A percentile compares a stretch with the other conserved stretches of the same genome.
Evolutionary conservation across 2,797 vertebrate genomes (phyloP).

Genomic region (Phoeniculus purpureus): DNA sequence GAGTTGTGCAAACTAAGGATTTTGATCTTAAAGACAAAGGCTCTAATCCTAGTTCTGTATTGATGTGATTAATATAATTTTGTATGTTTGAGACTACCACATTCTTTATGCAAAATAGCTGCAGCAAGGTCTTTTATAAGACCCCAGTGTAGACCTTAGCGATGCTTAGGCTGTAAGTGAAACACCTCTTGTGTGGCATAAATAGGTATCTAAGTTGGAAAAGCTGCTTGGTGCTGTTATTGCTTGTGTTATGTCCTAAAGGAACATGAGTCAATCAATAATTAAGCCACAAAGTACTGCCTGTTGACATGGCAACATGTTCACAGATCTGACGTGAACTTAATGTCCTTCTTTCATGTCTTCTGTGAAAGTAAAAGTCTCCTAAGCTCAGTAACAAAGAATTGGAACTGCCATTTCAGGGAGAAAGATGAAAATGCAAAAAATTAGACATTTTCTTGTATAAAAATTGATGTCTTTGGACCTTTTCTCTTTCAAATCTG

Average conservation of each 20-base stretch:
- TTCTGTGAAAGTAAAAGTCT: slow-evolving; percentile 61
- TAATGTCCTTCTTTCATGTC: slow-evolving; percentile 67
- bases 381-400: slow-evolving; percentile 36
- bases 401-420: background rate
- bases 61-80: background rate
- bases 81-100: background rate
- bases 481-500: background rate
- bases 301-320: slow-evolving; percentile 70
- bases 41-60: background rate
- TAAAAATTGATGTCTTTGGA: background rate
- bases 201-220: slow-evolving; percentile 47
- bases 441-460: background rate
- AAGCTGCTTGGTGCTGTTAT: slow-evolving; percentile 64
- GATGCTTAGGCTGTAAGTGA: slow-evolving; percentile 15
- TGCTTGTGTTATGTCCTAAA: slow-evolving; percentile 73
- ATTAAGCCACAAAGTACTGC: slow-evolving; percentile 73
- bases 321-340: slow-evolving; percentile 66
- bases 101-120: background rate
- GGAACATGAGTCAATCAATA: slow-evolving; percentile 77
- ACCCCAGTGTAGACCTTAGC: background rate
- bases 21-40: background rate
- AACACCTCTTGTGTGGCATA: slow-evolving; percentile 39
- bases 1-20: background rate
- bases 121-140: background rate
- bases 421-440: slow-evolving; percentile 16